Percentiles rank a stretch among this genome's conserved stretches.
Conservation (phyloP, 2,113 vertebrate species). For the Perca schrenkii region DNA sequence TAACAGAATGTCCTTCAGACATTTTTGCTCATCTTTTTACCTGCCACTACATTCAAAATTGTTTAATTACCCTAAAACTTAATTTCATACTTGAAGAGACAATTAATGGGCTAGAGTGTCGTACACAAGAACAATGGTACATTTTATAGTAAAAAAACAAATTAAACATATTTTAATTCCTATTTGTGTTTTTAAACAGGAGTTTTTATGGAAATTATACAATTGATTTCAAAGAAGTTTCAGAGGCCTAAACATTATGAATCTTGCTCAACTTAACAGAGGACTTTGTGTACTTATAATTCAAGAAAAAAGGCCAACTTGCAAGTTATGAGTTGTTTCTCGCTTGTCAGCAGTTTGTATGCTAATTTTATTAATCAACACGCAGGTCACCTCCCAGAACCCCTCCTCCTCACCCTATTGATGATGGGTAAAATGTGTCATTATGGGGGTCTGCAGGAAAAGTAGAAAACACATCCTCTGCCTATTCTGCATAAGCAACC, state of each 20-base stretch:
- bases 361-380: slow-evolving; percentile 76
- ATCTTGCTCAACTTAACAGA: slow-evolving; percentile 21
- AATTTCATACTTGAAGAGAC: slow-evolving; percentile 6
- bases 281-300: slow-evolving; percentile 53
- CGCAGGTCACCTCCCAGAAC: slow-evolving; percentile 56
- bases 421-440: slow-evolving; percentile 58
- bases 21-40: not conserved
- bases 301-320: slow-evolving; percentile 56
- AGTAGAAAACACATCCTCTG: slow-evolving; percentile 7
- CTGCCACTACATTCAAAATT: not conserved
- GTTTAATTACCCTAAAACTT: not conserved
- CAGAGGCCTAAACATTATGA: slow-evolving; percentile 15
- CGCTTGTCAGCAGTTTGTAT: slow-evolving; percentile 70
- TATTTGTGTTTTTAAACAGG: not conserved
- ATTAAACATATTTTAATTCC: not conserved
- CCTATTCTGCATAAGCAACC: slow-evolving; percentile 41
- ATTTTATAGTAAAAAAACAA: not conserved
- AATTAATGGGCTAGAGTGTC: not conserved
- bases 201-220: not conserved
- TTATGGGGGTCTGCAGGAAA: slow-evolving; percentile 36
- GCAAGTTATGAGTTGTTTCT: slow-evolving; percentile 63
- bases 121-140: not conserved
- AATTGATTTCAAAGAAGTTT: slow-evolving; percentile 20
- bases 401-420: slow-evolving; percentile 56
- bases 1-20: not conserved